Evolutionary conservation across 2,888 invertebrate genomes (phyloP).

Genomic region (Ophion slaviceki): DNA sequence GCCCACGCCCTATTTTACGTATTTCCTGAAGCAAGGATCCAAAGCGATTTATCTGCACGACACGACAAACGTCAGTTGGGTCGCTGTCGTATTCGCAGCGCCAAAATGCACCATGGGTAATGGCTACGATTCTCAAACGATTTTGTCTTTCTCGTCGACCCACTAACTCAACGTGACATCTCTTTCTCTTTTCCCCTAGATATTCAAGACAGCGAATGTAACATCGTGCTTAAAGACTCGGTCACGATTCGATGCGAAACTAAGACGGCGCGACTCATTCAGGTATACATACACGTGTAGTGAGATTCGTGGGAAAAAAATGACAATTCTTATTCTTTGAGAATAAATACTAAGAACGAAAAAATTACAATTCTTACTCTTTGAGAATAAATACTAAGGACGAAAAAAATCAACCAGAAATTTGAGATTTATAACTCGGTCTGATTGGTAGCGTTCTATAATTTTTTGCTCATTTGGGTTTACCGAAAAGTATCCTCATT

Average conservation of each 20-base stretch:
- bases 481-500: no score
- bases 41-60: conserved; percentile 90
- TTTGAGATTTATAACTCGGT: no score
- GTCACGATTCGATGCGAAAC: conserved; percentile 62
- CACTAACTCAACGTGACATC: background rate
- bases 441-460: no score
- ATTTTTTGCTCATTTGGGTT: no score
- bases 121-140: background rate
- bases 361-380: no score
- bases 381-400: no score
- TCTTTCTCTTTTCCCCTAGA: conserved; percentile 27
- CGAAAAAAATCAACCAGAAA: no score
- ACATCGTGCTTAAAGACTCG: conserved; percentile 58
- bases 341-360: no score
- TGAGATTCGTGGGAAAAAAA: background rate
- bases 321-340: background rate
- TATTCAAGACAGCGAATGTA: conserved; percentile 44
- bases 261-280: conserved; percentile 73
- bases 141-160: conserved; percentile 61
- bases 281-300: conserved; percentile 62
- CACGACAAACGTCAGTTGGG: conserved; percentile 91
- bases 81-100: conserved; percentile 94
- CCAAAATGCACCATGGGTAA: conserved; percentile 84
- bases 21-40: conserved; percentile 90
- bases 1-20: conserved; percentile 90